Percentiles rank a stretch among this genome's conserved stretches.
These are phyloP conservation scores for Adelosebastes latens DNA, from an alignment of 2,797 vertebrate genomes.

Conservation along the genomic window DNA sequence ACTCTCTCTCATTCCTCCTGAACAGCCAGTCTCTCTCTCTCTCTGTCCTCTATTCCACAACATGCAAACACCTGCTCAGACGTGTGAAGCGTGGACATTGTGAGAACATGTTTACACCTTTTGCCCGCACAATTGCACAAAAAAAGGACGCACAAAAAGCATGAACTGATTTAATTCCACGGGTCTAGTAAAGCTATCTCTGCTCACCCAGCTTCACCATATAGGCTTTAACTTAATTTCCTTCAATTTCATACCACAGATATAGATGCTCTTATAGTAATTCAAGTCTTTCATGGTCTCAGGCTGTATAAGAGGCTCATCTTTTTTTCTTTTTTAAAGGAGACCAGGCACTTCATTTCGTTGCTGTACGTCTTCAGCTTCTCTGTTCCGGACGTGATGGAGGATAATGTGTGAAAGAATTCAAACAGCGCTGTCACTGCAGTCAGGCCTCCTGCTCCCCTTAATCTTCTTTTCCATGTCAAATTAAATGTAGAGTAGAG, in stretches of 20 bases:
- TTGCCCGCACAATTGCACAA: not conserved
- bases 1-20: slow-evolving; percentile 21
- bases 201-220: not conserved
- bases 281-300: slow-evolving; percentile 54
- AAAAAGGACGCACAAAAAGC: not conserved
- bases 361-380: slow-evolving; percentile 14
- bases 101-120: slow-evolving; percentile 19
- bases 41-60: slow-evolving; percentile 2
- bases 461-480: slow-evolving; percentile 31
- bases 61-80: slow-evolving; percentile 37
- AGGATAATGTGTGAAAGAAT: slow-evolving; percentile 8
- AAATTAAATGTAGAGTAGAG: not conserved
- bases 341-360: slow-evolving; percentile 12
- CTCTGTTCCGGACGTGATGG: not conserved
- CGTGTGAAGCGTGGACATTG: not conserved
- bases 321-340: not conserved
- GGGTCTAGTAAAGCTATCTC: not conserved
- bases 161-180: not conserved
- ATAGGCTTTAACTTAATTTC: slow-evolving; percentile 43
- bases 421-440: slow-evolving; percentile 14
- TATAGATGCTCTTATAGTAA: slow-evolving; percentile 48
- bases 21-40: slow-evolving; percentile 50
- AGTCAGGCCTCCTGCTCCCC: slow-evolving; percentile 9
- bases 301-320: slow-evolving; percentile 29
- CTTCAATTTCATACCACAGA: slow-evolving; percentile 52